phyloP scores from a whole-genome alignment of 2,888 invertebrate species.

The Halictus quadricinctus region DNA sequence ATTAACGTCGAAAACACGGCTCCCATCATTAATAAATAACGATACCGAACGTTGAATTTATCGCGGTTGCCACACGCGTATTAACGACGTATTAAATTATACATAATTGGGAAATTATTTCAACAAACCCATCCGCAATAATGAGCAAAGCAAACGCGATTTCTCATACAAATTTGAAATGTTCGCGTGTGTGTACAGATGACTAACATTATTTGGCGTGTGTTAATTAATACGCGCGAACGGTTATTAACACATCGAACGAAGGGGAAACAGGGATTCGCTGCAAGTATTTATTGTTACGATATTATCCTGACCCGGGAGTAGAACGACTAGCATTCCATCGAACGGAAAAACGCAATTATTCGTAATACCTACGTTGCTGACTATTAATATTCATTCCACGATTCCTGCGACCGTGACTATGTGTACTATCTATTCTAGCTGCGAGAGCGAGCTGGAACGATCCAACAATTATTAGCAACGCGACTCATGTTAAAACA shows the following conservation, averaged over 20 bases:
- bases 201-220: neutral
- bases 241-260: neutral
- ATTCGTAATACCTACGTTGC: conserved; percentile 62
- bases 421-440: conserved; percentile 11
- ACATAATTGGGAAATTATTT: conserved; percentile 17
- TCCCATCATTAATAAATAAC: neutral
- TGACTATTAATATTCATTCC: conserved; percentile 72
- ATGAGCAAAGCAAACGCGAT: neutral
- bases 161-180: neutral
- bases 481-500: neutral
- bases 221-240: conserved; percentile 14
- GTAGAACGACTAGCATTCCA: conserved; percentile 45
- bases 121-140: conserved; percentile 2
- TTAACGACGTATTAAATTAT: neutral
- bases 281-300: conserved; percentile 8
- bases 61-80: neutral
- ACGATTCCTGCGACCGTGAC: conserved; percentile 61
- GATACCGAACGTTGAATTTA: neutral
- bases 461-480: neutral
- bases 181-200: neutral
- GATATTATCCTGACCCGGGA: conserved; percentile 5
- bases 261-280: neutral
- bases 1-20: neutral
- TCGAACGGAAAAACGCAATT: conserved; percentile 69
- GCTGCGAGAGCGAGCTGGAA: conserved; percentile 7